Conservation (phyloP, 2,888 invertebrate genomes). For the Phaonia tiefii region DNA sequence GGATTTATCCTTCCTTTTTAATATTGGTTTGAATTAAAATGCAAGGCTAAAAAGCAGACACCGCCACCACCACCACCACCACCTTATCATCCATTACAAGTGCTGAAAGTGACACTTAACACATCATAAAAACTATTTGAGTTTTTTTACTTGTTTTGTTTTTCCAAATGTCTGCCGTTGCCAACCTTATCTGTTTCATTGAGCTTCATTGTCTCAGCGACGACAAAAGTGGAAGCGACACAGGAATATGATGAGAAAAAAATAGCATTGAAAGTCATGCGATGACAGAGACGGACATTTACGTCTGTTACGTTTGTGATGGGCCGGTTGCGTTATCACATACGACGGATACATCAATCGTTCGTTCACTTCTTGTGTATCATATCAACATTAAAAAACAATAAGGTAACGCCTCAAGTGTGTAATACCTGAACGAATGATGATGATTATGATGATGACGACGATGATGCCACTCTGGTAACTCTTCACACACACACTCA, state of each 20-base stretch:
- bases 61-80: too few species aligned
- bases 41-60: too few species aligned
- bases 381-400: slow-evolving; percentile 67
- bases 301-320: slow-evolving; percentile 44
- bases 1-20: too few species aligned
- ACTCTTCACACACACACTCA: slow-evolving; percentile 23
- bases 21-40: too few species aligned
- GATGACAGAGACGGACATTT: not conserved
- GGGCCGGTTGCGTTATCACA: slow-evolving; percentile 50
- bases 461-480: not conserved
- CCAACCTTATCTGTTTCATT: too few species aligned
- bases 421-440: slow-evolving; percentile 48
- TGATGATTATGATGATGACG: too few species aligned
- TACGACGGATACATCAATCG: slow-evolving; percentile 69
- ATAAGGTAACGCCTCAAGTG: slow-evolving; percentile 65
- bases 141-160: too few species aligned
- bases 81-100: too few species aligned
- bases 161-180: not conserved
- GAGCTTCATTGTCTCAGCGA: not conserved
- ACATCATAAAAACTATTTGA: not conserved
- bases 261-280: too few species aligned
- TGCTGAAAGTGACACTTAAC: not conserved
- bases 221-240: not conserved
- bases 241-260: too few species aligned
- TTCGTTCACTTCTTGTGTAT: slow-evolving; percentile 16